These are phyloP conservation scores for Dascillus cervinus DNA, from an alignment of 2,888 invertebrate species.

Conservation along the genomic window DNA sequence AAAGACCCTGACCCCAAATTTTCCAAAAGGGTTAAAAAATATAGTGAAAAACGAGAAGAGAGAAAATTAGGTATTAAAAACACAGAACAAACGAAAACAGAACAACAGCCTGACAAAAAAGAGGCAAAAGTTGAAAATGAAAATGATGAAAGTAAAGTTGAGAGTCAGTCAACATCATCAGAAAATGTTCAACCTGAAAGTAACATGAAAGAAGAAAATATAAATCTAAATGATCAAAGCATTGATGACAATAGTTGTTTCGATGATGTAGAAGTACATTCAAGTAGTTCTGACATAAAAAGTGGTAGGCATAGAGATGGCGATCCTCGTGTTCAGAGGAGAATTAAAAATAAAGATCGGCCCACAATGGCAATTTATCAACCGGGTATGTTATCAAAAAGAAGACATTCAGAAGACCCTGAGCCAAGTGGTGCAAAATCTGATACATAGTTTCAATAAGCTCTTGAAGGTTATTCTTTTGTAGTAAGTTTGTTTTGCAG, in stretches of 20 bases:
- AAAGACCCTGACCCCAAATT: slow-evolving; percentile 19
- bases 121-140: slow-evolving; percentile 4
- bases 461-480: too few relatives aligned
- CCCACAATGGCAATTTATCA: slow-evolving; percentile 86
- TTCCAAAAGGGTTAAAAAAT: slow-evolving; percentile 36
- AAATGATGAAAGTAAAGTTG: slow-evolving; percentile 8
- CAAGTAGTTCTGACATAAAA: not conserved
- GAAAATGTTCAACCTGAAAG: not conserved
- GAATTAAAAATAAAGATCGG: slow-evolving; percentile 65
- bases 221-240: not conserved
- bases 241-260: not conserved
- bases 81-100: slow-evolving; percentile 29
- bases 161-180: not conserved
- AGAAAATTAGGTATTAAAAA: slow-evolving; percentile 36
- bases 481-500: too few relatives aligned
- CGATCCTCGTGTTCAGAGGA: slow-evolving; percentile 45
- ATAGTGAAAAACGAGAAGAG: slow-evolving; percentile 41
- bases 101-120: slow-evolving; percentile 3
- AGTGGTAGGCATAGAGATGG: slow-evolving; percentile 31
- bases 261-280: not conserved
- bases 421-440: too few relatives aligned
- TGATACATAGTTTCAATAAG: too few relatives aligned
- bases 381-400: slow-evolving; percentile 79
- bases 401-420: slow-evolving; percentile 50
- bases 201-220: not conserved